Base-by-base conservation (phyloP, 2,888 invertebrate species). In the Diaphora mendica region DNA sequence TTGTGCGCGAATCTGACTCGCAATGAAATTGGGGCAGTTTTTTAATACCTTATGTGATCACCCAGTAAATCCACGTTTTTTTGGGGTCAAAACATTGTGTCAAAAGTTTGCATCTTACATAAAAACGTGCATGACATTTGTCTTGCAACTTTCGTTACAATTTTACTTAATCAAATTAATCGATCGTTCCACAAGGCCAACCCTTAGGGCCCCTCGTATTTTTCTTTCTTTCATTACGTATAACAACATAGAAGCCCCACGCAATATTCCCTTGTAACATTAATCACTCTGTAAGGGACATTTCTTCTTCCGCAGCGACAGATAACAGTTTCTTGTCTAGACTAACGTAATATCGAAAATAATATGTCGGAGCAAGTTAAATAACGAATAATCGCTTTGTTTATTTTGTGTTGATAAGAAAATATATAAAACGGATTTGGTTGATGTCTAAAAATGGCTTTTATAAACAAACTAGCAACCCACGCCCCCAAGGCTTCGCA, bases 301-400 rank as follows among this genome's bases (percentile, higher is more conserved):
- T 70, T 70, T 70, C 17, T 33, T 62, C 26, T 62, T 67, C 39
- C 70, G 30, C 13, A 30, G 42, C 26, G 70, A 70, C 70, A 70
- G 42, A 70, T 70, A 69, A 70, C 70, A 70, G 59, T 51, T 11
- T 30, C 26, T 62, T 30, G 70, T 59, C 70, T 70, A 70, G 70
- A 70, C 62, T 42, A 30, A 59, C n/a, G 26, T 48, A 48, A 68
- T 68, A 48, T 39, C 64, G 4, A 26, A 30, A 44, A 48, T 48
- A 48, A 68, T 68, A 48, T 68, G 48, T 68, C 30, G 51, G n/a
- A 17, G 20, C 51, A 51, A 68, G 33, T 35, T 55, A 68, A 68
- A 68, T 59, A 68, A 68, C 68, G 55, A 35, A 68, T 68, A 68
- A 68, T 68, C 35, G 7, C 68, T 55, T 68, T 55, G n/a, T 68